Base-by-base conservation (phyloP, 2,888 invertebrate genomes). In the Catocala fraxini region DNA sequence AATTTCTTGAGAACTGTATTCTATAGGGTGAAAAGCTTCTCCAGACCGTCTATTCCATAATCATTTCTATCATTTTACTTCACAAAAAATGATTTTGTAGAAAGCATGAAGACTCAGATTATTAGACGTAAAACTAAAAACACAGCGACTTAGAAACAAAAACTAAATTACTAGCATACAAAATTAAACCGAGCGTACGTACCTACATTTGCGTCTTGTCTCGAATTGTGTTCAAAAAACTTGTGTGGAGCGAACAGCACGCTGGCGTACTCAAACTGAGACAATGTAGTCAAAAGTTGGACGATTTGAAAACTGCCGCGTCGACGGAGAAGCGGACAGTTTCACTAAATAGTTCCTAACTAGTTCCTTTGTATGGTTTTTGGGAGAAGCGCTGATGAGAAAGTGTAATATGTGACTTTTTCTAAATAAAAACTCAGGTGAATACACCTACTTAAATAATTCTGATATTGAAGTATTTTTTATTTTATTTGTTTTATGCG, bases 211-310 rank as follows among this genome's bases (percentile, higher is more conserved):
- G 33, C 4, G 39, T 25, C n/a, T 43, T 25, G 51, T 51, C 13
- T 35, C 5, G 3, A 55, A 51, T 51, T 12, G 12, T 43, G 55
- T 56, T 46, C 33, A n/a, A 59, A 58, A 54, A 59, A 54, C 48
- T 53, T 35, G 52, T 5, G 12, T 7, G 13, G 34, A 51, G 4
- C 5, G 58, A 3, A 13, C 35, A 7, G 35, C 7, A 25, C 25
- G 25, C 3, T 25, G 4, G 25, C 25, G 25, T 25, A 25, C 25
- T 25, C 25, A 25, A 25, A 74, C 62, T 66, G 51, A 59, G 63
- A 71, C 69, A 62, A 65, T 65, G 61, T 55, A 60, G 65, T 70
- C 68, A 49, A 45, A 66, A 75, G 73, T 70, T 74, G 35, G 47
- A 48, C 65, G 48, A 56, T 67, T 75, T 55, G 47, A 34, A 69